Percentiles rank a stretch among this genome's conserved stretches.
These are phyloP conservation scores for Macrostomum lignano DNA, from an alignment of 1,140 invertebrate species.

Conservation along the genomic window DNA sequence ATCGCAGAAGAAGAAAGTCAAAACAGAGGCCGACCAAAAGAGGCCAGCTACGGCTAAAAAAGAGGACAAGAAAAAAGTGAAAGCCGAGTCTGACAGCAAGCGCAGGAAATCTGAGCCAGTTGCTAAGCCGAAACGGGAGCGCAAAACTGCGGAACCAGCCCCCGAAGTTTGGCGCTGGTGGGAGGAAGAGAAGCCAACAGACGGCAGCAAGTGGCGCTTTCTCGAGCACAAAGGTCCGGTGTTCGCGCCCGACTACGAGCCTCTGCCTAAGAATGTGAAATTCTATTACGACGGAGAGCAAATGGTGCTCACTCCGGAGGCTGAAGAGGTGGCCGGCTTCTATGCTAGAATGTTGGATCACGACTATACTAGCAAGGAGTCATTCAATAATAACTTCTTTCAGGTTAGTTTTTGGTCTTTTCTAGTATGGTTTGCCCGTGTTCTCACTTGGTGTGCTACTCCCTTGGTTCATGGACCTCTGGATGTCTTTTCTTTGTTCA, in stretches of 20 bases:
- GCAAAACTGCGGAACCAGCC: conserved; percentile 3
- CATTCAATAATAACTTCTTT: conserved; percentile 94
- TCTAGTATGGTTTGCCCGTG: no score
- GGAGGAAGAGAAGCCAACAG: conserved; percentile 70
- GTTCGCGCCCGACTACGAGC: conserved; percentile 77
- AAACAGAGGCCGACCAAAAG: no score
- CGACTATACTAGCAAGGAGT: conserved; percentile 76
- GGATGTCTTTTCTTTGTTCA: no score
- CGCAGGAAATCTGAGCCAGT: no score
- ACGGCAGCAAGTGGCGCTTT: conserved; percentile 77
- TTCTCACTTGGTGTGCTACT: no score
- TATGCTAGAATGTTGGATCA: conserved; percentile 94
- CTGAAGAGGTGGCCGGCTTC: conserved; percentile 89
- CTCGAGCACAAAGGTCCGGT: conserved; percentile 88
- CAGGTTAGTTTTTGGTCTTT: no score
- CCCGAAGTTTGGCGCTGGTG: conserved; percentile 42
- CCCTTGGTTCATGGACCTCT: no score
- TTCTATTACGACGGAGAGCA: conserved; percentile 62
- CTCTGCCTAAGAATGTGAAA: conserved; percentile 53
- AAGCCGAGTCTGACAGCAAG: no score
- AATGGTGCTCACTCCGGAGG: conserved; percentile 43
- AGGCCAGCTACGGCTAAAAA: no score
- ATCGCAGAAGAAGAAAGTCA: no score
- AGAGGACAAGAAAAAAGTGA: conserved; percentile 4
- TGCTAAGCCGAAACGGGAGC: conserved; percentile 1